phyloP scores from a whole-genome alignment of 1,140 invertebrate species.

The Artemia franciscana region DNA sequence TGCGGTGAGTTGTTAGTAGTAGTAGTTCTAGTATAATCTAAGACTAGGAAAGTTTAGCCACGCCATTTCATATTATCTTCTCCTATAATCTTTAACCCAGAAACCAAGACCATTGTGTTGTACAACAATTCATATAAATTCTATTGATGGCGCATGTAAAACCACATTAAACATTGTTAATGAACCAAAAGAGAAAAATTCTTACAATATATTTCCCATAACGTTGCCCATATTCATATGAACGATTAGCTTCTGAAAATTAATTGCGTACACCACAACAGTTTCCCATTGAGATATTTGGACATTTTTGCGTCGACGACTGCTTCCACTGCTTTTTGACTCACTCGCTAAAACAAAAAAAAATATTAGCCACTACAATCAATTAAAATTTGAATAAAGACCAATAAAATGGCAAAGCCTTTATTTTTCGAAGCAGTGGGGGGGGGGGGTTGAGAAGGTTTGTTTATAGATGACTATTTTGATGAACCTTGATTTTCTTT shows the following conservation, averaged over 20 bases:
- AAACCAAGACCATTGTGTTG: neutral
- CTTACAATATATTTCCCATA: constrained; percentile 79
- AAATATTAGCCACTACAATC: no score
- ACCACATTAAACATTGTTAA: constrained; percentile 19
- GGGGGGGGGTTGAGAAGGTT: no score
- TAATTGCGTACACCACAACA: constrained; percentile 77
- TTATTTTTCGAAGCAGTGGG: neutral
- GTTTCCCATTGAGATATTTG: constrained; percentile 50
- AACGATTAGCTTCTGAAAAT: constrained; percentile 79
- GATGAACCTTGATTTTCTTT: no score
- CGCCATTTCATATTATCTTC: no score
- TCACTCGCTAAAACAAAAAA: no score
- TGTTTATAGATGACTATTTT: no score
- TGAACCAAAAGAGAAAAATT: constrained; percentile 10
- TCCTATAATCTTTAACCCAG: no score
- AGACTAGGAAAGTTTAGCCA: no score
- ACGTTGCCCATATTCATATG: constrained; percentile 99
- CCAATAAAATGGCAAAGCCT: neutral
- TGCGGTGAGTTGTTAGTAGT: no score
- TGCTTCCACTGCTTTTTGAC: neutral
- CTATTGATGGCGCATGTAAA: no score
- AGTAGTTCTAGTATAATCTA: no score
- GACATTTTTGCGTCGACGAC: constrained; percentile 3
- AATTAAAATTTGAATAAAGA: no score
- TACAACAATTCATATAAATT: constrained; percentile 1